These are phyloP conservation scores for Capitulum mitella DNA, from an alignment of 2,888 invertebrate genomes.

Conservation along the genomic window DNA sequence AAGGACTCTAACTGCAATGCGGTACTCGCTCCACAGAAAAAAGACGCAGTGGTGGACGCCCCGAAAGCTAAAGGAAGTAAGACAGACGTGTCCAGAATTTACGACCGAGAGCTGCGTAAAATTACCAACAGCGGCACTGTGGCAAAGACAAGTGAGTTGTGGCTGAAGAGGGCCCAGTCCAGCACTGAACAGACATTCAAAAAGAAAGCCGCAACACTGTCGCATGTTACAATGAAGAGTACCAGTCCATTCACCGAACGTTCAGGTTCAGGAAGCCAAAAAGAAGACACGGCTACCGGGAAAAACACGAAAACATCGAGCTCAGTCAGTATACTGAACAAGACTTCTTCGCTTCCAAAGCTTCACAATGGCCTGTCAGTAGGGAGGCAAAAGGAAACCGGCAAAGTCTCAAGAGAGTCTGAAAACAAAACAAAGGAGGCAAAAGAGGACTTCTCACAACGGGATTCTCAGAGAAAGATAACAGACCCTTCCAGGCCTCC, in stretches of 20 bases:
- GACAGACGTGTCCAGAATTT: background rate
- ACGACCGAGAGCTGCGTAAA: background rate
- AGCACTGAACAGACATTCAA: background rate
- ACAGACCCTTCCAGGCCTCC: too few species aligned
- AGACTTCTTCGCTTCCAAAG: background rate
- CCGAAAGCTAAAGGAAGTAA: background rate
- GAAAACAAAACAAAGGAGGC: too few species aligned
- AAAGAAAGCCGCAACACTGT: background rate
- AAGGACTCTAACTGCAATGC: background rate
- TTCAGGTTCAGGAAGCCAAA: background rate
- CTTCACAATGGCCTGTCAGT: background rate
- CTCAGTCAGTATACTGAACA: background rate
- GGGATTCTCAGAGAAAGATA: too few species aligned
- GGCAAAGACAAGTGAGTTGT: slow-evolving; percentile 6
- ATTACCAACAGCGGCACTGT: background rate
- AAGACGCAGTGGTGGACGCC: background rate
- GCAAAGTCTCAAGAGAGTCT: too few species aligned
- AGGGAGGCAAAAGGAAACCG: background rate
- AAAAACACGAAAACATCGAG: background rate
- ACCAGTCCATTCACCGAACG: background rate
- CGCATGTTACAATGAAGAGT: background rate
- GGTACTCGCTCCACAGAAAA: background rate
- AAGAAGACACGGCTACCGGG: background rate
- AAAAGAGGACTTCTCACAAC: too few species aligned
- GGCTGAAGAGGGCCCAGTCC: slow-evolving; percentile 5